Evolutionary conservation across 2,888 invertebrate species (phyloP).

Genomic region (Hyalella azteca): DNA sequence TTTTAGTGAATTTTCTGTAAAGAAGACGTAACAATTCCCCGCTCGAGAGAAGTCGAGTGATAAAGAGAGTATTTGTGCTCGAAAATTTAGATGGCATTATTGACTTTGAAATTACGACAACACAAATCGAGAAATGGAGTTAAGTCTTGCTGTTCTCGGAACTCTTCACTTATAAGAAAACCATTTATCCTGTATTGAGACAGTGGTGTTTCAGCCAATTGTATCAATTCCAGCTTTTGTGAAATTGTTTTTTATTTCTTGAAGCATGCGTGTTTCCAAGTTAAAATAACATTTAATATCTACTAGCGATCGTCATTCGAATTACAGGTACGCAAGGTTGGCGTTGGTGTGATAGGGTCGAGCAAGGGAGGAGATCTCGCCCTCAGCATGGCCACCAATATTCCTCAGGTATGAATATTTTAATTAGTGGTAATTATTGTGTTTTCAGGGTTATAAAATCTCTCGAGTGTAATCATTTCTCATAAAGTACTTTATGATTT

Average conservation of each 20-base stretch:
- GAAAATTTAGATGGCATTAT: neutral
- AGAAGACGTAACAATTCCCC: neutral
- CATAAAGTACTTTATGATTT: no score
- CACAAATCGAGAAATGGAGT: neutral
- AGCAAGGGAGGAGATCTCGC: conserved; percentile 51
- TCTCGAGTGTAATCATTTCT: no score
- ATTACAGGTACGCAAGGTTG: conserved; percentile 44
- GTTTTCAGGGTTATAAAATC: no score
- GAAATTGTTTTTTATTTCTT: neutral
- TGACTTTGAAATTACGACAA: neutral
- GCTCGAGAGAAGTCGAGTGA: neutral
- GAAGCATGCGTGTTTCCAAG: no score
- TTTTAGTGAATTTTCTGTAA: neutral
- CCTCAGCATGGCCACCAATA: conserved; percentile 47
- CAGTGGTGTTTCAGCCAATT: neutral
- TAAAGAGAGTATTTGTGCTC: neutral
- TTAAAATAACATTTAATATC: neutral
- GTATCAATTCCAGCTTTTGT: neutral
- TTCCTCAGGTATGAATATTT: conserved; percentile 53
- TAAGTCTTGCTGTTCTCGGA: neutral
- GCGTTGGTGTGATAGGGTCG: conserved; percentile 44
- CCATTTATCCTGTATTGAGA: neutral
- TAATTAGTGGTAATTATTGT: no score
- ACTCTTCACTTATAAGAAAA: neutral
- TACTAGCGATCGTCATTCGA: neutral